Percentiles rank a stretch among this genome's conserved stretches.
Evolutionary conservation across 2,113 vertebrate genomes (phyloP).

Genomic region (Australoheros scitulus): DNA sequence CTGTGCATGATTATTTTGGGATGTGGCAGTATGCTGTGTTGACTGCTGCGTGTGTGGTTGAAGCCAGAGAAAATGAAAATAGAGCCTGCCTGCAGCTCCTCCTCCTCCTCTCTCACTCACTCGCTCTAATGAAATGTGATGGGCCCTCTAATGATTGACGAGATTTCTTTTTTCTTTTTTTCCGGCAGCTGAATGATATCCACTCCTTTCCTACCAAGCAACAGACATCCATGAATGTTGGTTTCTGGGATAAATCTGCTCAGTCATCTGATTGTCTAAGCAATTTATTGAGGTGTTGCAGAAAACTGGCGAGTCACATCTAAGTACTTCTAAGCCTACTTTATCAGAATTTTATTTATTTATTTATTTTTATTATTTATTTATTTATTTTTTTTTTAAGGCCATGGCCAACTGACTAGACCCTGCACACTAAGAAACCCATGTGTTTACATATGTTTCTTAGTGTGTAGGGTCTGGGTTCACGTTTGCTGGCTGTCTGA

Average conservation of each 20-base stretch:
- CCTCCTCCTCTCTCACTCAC: neutral
- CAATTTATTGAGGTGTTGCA: neutral
- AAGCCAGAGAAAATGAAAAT: constrained; percentile 18
- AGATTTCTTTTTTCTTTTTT: neutral
- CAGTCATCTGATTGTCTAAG: neutral
- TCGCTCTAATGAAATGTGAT: constrained; percentile 24
- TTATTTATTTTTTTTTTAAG: neutral
- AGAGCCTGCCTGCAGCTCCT: constrained; percentile 28
- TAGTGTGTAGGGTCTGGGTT: neutral
- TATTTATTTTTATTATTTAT: neutral
- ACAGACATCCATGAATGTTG: neutral
- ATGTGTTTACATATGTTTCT: neutral
- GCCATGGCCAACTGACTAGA: neutral
- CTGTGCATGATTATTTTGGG: constrained; percentile 45
- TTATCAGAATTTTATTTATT: neutral
- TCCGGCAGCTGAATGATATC: constrained; percentile 18
- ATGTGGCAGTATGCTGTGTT: constrained; percentile 10
- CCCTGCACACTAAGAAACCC: neutral
- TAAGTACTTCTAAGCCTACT: neutral
- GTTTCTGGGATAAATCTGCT: neutral
- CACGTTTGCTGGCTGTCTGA: neutral
- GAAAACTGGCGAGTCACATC: neutral
- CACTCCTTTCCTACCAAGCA: neutral
- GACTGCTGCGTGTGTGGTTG: constrained; percentile 10
- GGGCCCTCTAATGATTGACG: constrained; percentile 35